Evolutionary conservation across 2,113 vertebrate genomes (phyloP).

Genomic region (Rhynchomys soricoides): DNA sequence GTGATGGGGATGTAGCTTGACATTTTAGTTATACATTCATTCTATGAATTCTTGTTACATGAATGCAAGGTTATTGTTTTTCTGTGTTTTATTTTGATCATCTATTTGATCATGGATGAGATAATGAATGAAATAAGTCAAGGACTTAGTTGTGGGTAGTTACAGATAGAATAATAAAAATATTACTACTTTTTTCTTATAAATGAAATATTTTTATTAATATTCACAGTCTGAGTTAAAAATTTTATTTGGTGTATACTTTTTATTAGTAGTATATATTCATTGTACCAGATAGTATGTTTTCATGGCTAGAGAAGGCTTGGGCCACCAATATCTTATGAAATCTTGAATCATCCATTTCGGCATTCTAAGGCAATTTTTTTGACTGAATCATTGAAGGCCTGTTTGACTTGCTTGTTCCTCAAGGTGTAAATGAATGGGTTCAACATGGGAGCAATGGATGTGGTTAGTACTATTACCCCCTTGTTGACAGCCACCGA

Average conservation of each 20-base stretch:
- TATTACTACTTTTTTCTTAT: not conserved
- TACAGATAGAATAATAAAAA: not conserved
- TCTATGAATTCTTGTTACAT: not conserved
- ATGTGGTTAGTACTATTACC: conserved; percentile 54
- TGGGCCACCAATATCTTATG: not conserved
- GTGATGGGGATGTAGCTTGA: not conserved
- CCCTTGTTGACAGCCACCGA: conserved; percentile 57
- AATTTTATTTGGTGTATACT: not conserved
- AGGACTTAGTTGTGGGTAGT: not conserved
- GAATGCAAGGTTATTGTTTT: not conserved
- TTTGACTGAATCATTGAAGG: conserved; percentile 55
- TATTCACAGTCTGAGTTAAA: not conserved
- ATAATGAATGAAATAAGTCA: not conserved
- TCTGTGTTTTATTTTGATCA: not conserved
- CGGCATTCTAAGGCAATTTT: not conserved
- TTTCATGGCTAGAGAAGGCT: not conserved
- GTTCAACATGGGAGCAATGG: conserved; percentile 63
- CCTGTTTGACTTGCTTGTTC: conserved; percentile 68
- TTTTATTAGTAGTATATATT: not conserved
- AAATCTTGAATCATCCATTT: not conserved
- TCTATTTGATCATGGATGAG: not conserved
- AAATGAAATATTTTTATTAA: not conserved
- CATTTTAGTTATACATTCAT: not conserved
- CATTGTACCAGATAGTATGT: not conserved
- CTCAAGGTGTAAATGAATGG: conserved; percentile 68